Base-by-base conservation (phyloP, 1,140 invertebrate genomes). In the Callitettix versicolor region DNA sequence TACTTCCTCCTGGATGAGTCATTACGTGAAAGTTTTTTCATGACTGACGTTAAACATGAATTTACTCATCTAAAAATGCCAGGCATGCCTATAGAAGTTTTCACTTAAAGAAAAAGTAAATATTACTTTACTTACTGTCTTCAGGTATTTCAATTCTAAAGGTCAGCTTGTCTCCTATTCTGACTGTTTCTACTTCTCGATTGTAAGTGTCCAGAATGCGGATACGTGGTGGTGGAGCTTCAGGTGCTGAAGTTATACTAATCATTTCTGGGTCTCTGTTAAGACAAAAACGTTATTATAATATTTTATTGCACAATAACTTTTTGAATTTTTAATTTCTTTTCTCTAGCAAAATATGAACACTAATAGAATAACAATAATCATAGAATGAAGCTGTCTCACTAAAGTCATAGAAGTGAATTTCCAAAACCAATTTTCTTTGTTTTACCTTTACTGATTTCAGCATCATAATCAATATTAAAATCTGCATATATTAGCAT, bases 121-220 rank as follows among this genome's bases (percentile, higher is more conserved):
- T n/a, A n/a, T n/a, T n/a, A n/a, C n/a, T n/a, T n/a, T n/a, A 79
- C 87, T 83, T 74, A 94, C 91, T 95, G 69, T 92, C 88, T 80
- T 93, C 89, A 1, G 91, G 91, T 62, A 95, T 95, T 74, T 95
- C 91, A 71, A 95, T 95, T 67, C 90, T 82, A 81, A 95, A 95
- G 14, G 90, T 93, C 56, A 95, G 82, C 58, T 88, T 88, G 73
- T 95, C 92, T 66, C 92, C 92, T 66, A 95, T 95, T 56, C 91
- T 79, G 9, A 95, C 92, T 53, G 91, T 95, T 67, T 93, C 89
- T 30, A 95, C 91, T 72, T 95, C 92, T 46, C 88, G 79, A 55
- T 82, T 77, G 56, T 84, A 77, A 46, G 79, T 80, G 67, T 94
- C 91, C 67, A 95, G 74, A 62, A 95, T 95, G 40, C 88, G 81